Evolutionary conservation across 2,888 invertebrate species (phyloP).

Genomic region (Pteria penguin): DNA sequence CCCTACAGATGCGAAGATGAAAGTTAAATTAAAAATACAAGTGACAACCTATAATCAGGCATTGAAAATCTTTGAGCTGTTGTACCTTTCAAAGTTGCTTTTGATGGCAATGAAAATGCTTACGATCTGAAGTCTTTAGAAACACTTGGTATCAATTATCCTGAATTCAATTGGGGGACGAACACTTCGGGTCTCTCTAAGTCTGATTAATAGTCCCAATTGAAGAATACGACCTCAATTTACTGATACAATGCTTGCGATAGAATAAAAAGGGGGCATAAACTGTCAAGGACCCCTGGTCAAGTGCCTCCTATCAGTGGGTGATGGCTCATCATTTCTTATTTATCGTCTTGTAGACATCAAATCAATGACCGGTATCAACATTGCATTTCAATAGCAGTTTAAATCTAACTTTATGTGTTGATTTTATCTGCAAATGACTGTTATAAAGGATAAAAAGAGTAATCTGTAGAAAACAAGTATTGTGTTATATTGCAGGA

Average conservation of each 20-base stretch:
- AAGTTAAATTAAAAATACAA: conserved; percentile 8
- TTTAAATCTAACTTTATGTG: not conserved
- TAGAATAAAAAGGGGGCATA: not conserved
- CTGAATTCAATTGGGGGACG: conserved; percentile 18
- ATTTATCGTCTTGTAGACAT: not conserved
- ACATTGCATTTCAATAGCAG: not conserved
- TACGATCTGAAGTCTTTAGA: conserved; percentile 2
- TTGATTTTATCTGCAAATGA: not conserved
- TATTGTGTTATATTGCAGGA: too few relatives aligned
- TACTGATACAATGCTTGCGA: not conserved
- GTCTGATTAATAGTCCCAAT: conserved; percentile 16
- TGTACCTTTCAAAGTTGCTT: conserved; percentile 4
- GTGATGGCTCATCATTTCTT: not conserved
- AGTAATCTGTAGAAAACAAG: too few relatives aligned
- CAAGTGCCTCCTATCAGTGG: not conserved
- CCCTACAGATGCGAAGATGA: conserved; percentile 7
- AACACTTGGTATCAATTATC: conserved; percentile 17
- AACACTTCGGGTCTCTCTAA: not conserved
- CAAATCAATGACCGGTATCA: not conserved
- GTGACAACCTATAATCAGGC: conserved; percentile 16
- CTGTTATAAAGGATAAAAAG: not conserved
- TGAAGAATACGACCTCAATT: conserved; percentile 9
- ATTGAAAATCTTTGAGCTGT: conserved; percentile 1
- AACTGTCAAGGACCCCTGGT: not conserved
- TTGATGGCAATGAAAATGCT: conserved; percentile 16